phyloP scores from a whole-genome alignment of 1,140 invertebrate genomes.

The Penaeus indicus region DNA sequence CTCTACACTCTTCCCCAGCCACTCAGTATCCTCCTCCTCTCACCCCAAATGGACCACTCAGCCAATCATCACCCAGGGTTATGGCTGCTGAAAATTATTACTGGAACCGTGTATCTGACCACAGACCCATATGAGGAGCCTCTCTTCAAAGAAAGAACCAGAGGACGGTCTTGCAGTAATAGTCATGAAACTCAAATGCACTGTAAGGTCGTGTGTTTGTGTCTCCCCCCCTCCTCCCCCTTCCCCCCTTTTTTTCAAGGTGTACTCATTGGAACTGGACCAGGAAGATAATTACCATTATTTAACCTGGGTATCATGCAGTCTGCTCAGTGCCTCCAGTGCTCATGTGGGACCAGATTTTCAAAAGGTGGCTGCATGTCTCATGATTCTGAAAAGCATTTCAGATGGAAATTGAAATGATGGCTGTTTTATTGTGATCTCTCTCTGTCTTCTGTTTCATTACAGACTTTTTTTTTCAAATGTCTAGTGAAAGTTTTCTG shows the following conservation, averaged over 20 bases:
- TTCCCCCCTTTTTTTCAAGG: too few species aligned
- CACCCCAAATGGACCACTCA: slow-evolving; percentile 64
- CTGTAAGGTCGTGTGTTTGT: background rate
- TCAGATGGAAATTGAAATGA: slow-evolving; percentile 49
- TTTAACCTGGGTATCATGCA: background rate
- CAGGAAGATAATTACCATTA: background rate
- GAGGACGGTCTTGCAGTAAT: slow-evolving; percentile 42
- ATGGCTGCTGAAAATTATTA: slow-evolving; percentile 58
- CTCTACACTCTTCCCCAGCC: slow-evolving; percentile 64
- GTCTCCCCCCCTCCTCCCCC: too few species aligned
- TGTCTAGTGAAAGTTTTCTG: slow-evolving; percentile 58
- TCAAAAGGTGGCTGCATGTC: slow-evolving; percentile 45
- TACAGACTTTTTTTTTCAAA: slow-evolving; percentile 1
- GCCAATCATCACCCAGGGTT: slow-evolving; percentile 65
- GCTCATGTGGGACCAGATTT: slow-evolving; percentile 58
- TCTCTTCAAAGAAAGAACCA: slow-evolving; percentile 10
- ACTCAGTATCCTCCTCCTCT: slow-evolving; percentile 61
- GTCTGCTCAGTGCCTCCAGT: slow-evolving; percentile 54
- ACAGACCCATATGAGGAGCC: slow-evolving; percentile 41
- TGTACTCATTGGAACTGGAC: too few species aligned
- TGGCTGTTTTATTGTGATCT: slow-evolving; percentile 59
- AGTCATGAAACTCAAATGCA: slow-evolving; percentile 45
- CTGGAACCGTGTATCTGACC: slow-evolving; percentile 58
- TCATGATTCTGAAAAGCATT: slow-evolving; percentile 41
- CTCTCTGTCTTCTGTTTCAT: slow-evolving; percentile 28